A percentile compares a stretch with the other conserved stretches of the same genome.
These are phyloP conservation scores for Caenorhabditis zanzibari DNA, from an alignment of 2,888 invertebrate species.

Conservation along the genomic window DNA sequence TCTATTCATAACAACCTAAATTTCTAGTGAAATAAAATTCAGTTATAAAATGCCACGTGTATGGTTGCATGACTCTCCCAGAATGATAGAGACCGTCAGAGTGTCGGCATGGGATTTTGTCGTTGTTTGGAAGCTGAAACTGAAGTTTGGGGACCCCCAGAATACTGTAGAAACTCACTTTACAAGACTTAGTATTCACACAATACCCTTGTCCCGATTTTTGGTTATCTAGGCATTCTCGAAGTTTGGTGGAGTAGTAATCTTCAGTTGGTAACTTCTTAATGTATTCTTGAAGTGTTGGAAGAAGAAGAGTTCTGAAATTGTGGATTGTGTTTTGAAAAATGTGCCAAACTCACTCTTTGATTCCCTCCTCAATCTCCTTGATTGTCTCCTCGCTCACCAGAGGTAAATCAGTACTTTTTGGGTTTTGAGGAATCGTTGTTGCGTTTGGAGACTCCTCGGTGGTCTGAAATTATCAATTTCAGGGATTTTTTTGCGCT, in stretches of 20 bases:
- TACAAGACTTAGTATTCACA: constrained; percentile 37
- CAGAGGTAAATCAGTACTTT: constrained; percentile 24
- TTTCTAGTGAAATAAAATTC: constrained; percentile 57
- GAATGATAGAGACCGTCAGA: constrained; percentile 55
- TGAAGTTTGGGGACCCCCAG: background rate
- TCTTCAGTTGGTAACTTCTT: constrained; percentile 38
- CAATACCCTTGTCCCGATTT: constrained; percentile 16
- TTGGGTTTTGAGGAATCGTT: constrained; percentile 41
- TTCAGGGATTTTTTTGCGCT: no score
- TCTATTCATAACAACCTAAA: constrained; percentile 53
- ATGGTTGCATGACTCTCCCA: constrained; percentile 34
- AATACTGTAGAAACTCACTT: constrained; percentile 19
- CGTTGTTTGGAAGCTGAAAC: constrained; percentile 54
- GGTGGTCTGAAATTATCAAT: background rate
- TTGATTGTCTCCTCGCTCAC: constrained; percentile 23
- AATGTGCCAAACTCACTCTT: constrained; percentile 10
- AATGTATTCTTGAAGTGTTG: constrained; percentile 23
- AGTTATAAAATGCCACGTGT: constrained; percentile 52
- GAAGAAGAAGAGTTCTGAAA: constrained; percentile 29
- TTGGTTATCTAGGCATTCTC: constrained; percentile 32
- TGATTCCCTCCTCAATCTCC: constrained; percentile 37
- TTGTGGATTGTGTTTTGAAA: background rate
- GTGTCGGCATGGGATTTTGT: constrained; percentile 35
- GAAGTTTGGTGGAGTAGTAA: constrained; percentile 28
- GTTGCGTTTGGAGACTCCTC: background rate